Conservation (phyloP, 2,888 invertebrate species). For the Epinotia nisella region DNA sequence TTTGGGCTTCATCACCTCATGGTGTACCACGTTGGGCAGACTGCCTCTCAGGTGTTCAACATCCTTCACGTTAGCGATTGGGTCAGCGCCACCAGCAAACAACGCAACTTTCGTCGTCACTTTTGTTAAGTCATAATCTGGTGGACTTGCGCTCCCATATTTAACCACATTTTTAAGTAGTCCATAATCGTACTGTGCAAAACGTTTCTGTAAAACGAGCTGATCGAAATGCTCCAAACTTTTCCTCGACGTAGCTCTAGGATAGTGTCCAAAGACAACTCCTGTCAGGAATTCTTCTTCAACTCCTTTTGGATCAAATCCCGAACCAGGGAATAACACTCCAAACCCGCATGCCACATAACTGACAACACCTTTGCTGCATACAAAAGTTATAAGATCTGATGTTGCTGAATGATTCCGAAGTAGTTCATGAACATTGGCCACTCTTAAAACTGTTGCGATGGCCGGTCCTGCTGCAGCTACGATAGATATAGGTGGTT, state of each 20-base stretch:
- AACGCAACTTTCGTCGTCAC: slow-evolving; percentile 61
- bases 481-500: slow-evolving; percentile 6
- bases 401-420: background rate
- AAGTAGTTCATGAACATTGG: slow-evolving; percentile 11
- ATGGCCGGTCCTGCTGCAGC: slow-evolving; percentile 1
- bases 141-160: slow-evolving; percentile 50
- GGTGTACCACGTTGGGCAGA: background rate
- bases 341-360: slow-evolving; percentile 51
- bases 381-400: slow-evolving; percentile 38
- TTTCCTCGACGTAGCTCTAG: slow-evolving; percentile 55
- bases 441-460: background rate
- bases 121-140: slow-evolving; percentile 53
- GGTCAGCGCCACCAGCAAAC: slow-evolving; percentile 80
- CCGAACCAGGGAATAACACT: slow-evolving; percentile 74
- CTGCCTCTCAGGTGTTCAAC: slow-evolving; percentile 18
- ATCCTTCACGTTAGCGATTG: slow-evolving; percentile 62
- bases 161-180: slow-evolving; percentile 45
- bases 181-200: slow-evolving; percentile 52
- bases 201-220: slow-evolving; percentile 46
- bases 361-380: slow-evolving; percentile 46
- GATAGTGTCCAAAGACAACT: slow-evolving; percentile 53
- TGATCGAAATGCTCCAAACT: slow-evolving; percentile 52
- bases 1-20: background rate
- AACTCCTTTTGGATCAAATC: slow-evolving; percentile 79
- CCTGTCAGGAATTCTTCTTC: slow-evolving; percentile 71